Base-by-base conservation (phyloP, 2,888 invertebrate genomes). In the Drosophila subsilvestris region DNA sequence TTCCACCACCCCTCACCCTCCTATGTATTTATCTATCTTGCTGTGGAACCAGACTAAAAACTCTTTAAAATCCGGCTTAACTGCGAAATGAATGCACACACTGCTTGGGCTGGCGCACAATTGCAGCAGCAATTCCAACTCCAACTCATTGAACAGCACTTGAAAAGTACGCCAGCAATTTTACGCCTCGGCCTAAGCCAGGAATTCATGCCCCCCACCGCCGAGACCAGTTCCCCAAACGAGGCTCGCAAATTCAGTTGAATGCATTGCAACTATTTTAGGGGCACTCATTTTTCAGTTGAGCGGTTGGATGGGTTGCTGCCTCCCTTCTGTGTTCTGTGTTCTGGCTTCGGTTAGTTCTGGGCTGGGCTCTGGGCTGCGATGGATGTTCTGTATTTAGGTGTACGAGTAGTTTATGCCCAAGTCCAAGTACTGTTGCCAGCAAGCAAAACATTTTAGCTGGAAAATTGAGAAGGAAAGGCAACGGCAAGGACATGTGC, bases 251-350 rank as follows among this genome's bases (percentile, higher is more conserved):
- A 50, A 51, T 61, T 66, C 60, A 51, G 47, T 49, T 56, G 49
- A 69, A 72, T 77, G 69, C 59, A 75, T 56, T 81, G 65, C 59
- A 58, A 65, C 51, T 72, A 65, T 72, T 59, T 73, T 72, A 65
- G 72, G 32, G 74, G 58, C 57, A 73, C 65, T 72, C 56, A 74
- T 74, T 74, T 74, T 74, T 74, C 74, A 62, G 73, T 27, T 53
- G 67, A 68, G 59, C 44, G 58, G 48, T 14, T 51, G 29, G 43
- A 0, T 58, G 32, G 20, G 25, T 25, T 25, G 25, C 22, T n/a
- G n/a, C 22, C 22, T 25, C 63, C 53, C 27, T 1, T 27, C 27
- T 27, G 25, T 3, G 22, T 22, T 22, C 0, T 37, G 32, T 5
- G 14, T 14, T 37, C 6, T 37, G 37, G 37, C 37, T 14, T n/a